These are phyloP conservation scores for Papilio demoleus DNA, from an alignment of 2,888 invertebrate genomes.

Conservation along the genomic window DNA sequence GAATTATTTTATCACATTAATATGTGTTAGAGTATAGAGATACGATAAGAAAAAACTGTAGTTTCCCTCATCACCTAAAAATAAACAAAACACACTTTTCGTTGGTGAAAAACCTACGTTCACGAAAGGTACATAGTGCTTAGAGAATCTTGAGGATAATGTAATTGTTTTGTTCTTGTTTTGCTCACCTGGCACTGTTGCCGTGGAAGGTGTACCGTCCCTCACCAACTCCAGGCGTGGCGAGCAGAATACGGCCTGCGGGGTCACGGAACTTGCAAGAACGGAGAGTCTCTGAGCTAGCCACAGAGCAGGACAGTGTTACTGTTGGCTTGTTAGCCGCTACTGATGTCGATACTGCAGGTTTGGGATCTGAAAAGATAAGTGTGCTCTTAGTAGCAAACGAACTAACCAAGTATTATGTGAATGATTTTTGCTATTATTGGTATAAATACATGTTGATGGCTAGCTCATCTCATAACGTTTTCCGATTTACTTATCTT, in stretches of 20 bases:
- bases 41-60: no score
- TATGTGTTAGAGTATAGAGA: no score
- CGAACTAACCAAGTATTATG: neutral
- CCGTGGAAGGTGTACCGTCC: conserved; percentile 60
- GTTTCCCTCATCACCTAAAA: no score
- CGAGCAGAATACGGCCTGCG: conserved; percentile 58
- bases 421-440: neutral
- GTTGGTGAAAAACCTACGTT: no score
- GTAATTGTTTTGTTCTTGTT: neutral
- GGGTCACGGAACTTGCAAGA: conserved; percentile 71
- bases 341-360: conserved; percentile 57
- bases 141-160: neutral
- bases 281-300: conserved; percentile 49
- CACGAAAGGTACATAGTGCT: no score
- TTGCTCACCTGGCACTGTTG: conserved; percentile 51
- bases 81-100: no score
- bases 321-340: conserved; percentile 51
- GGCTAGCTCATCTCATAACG: no score
- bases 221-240: conserved; percentile 62
- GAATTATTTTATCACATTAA: neutral
- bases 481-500: no score
- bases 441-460: neutral
- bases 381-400: neutral
- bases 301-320: conserved; percentile 60
- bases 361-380: conserved; percentile 52